Base-by-base conservation (phyloP, 2,113 vertebrate genomes). In the Sebastes schlegelii region DNA sequence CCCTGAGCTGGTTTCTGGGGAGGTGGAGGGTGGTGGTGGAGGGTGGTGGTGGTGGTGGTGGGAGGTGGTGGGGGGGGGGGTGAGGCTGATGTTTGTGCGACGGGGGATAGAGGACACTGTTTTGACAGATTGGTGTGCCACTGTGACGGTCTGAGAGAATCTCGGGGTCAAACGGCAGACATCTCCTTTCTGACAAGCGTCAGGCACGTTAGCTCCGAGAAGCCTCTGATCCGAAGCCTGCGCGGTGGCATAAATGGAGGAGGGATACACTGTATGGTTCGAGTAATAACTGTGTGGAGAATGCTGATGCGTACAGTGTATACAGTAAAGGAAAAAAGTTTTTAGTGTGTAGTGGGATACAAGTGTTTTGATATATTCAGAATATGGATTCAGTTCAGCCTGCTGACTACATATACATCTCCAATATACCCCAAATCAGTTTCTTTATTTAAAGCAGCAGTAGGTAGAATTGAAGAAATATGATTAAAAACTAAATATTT, bases 111-210 rank as follows among this genome's bases (percentile, higher is more conserved):
- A 74, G 86, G 89, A 83, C 71, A 69, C 55, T 73, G 85, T 71
- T 90, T 91, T 94, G 92, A 93, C 89, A 91, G 94, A 92, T 91
- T 78, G 80, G 74, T 86, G 74, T 65, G 74, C 67, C 65, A 58
- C 82, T 65, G 62, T 79, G 89, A 85, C 49, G 40, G 76, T 78
- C 85, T 83, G 74, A 48, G 72, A 80, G 83, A 84, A 87, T 85
- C 90, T 74, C 13, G 67, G 67, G 90, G 92, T 94, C 88, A 93
- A 93, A 80, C 58, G 70, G 77, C 54, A 89, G 66, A 80, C 86
- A 71, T 78, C 88, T 87, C 80, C 74, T 89, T 73, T 84, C 85
- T 93, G 91, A 87, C 86, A 94, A 34, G 82, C 52, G 63, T 88
- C 76, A 74, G 79, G 66, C 82, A 48, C 42, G 70, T 86, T 55